Evolutionary conservation across 1,140 invertebrate genomes (phyloP).

Genomic region (Ceratosolen solmsi): DNA sequence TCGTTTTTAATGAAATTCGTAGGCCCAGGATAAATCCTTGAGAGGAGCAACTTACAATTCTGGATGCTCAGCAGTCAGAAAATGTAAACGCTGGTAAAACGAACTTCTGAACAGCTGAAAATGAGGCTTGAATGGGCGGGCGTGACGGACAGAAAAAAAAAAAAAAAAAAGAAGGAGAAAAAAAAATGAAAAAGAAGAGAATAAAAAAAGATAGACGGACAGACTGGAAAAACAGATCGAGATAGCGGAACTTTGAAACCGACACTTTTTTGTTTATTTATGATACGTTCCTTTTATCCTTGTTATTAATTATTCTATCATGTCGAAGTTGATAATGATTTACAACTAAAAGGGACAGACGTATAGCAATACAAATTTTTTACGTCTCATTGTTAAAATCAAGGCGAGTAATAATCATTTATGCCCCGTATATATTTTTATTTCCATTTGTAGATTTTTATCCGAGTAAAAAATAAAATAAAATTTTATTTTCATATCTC

Average conservation of each 20-base stretch:
- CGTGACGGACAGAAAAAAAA: not conserved
- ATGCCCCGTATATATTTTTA: not conserved
- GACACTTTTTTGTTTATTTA: slow-evolving; percentile 33
- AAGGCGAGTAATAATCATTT: not conserved
- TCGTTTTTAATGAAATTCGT: slow-evolving; percentile 1
- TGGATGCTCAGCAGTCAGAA: not conserved
- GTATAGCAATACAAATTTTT: too few relatives aligned
- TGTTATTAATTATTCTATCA: slow-evolving; percentile 15
- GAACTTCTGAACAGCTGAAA: slow-evolving; percentile 24
- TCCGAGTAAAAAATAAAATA: not conserved
- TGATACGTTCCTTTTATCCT: not conserved
- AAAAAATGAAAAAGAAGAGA: not conserved
- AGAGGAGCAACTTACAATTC: not conserved
- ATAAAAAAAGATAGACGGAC: not conserved
- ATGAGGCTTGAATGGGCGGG: not conserved
- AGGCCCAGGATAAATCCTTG: not conserved
- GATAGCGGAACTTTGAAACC: slow-evolving; percentile 34
- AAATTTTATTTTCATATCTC: not conserved
- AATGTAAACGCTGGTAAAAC: not conserved
- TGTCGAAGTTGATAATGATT: not conserved
- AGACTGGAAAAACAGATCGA: slow-evolving; percentile 13
- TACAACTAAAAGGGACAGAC: not conserved
- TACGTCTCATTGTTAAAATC: not conserved
- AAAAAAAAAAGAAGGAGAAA: not conserved
- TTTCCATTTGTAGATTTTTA: not conserved